phyloP scores from a whole-genome alignment of 1,140 invertebrate genomes.

The Drosophila sp. region DNA sequence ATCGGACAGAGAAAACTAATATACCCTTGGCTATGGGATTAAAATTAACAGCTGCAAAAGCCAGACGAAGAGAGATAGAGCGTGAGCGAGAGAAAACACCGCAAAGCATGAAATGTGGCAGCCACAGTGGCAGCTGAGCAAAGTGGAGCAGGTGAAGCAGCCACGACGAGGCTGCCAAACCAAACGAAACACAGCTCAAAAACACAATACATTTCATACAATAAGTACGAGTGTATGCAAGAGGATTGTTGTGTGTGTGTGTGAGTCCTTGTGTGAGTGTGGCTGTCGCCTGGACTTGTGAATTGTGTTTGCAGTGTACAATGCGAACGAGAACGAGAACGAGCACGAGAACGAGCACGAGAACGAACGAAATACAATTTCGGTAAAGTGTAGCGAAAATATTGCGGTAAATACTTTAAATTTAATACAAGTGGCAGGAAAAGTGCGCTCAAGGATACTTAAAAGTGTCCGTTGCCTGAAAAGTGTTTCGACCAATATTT shows the following conservation, averaged over 20 bases:
- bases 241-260: slow-evolving; percentile 8
- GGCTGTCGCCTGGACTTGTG: slow-evolving; percentile 20
- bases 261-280: slow-evolving; percentile 4
- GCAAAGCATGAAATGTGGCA: slow-evolving; percentile 33
- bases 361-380: slow-evolving; percentile 62
- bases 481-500: slow-evolving; percentile 75
- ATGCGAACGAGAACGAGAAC: slow-evolving; percentile 12
- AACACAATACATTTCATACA: slow-evolving; percentile 49
- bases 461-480: slow-evolving; percentile 18
- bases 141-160: slow-evolving; percentile 32
- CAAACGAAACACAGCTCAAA: slow-evolving; percentile 43
- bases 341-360: too few relatives aligned
- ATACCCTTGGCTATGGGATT: slow-evolving; percentile 12
- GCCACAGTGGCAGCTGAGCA: slow-evolving; percentile 23
- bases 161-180: slow-evolving; percentile 20
- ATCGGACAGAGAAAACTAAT: slow-evolving; percentile 7
- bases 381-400: slow-evolving; percentile 73
- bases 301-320: slow-evolving; percentile 16
- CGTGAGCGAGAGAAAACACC: not conserved
- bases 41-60: slow-evolving; percentile 12
- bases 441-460: slow-evolving; percentile 43
- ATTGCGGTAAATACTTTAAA: slow-evolving; percentile 76
- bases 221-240: slow-evolving; percentile 26
- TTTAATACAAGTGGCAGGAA: slow-evolving; percentile 66
- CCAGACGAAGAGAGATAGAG: not conserved